Evolutionary conservation across 2,113 vertebrate species (phyloP).

Genomic region (Plestiodon gilberti): DNA sequence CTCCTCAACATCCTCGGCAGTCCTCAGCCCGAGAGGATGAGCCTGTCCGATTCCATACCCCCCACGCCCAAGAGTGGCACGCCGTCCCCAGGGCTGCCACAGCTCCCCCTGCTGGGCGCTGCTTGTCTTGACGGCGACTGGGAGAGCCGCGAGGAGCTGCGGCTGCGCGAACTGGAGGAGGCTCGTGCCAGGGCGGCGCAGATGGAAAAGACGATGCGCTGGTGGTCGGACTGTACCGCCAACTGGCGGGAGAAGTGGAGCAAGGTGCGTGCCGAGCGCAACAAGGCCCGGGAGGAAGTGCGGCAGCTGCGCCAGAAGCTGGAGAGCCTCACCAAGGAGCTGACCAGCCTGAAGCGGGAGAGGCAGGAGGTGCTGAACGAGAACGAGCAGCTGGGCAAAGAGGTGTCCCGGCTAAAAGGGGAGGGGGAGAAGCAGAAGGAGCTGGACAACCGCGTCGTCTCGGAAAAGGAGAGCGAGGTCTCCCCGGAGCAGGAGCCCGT

Average conservation of each 20-base stretch:
- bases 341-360: slow-evolving; percentile 86
- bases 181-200: slow-evolving; percentile 91
- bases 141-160: slow-evolving; percentile 95
- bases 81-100: slow-evolving; percentile 85
- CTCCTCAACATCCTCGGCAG: slow-evolving; percentile 85
- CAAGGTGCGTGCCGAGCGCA: slow-evolving; percentile 94
- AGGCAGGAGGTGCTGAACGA: slow-evolving; percentile 86
- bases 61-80: slow-evolving; percentile 88
- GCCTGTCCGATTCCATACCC: slow-evolving; percentile 82
- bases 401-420: slow-evolving; percentile 68
- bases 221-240: slow-evolving; percentile 98
- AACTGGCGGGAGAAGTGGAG: slow-evolving; percentile 99
- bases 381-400: slow-evolving; percentile 79
- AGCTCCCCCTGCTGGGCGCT: slow-evolving; percentile 75
- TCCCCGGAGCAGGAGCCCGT: slow-evolving; percentile 88
- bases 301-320: slow-evolving; percentile 91
- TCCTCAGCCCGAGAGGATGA: slow-evolving; percentile 82
- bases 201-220: slow-evolving; percentile 99
- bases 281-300: slow-evolving; percentile 92
- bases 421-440: slow-evolving; percentile 45
- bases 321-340: slow-evolving; percentile 92
- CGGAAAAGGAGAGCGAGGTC: slow-evolving; percentile 58
- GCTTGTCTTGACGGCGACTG: slow-evolving; percentile 85
- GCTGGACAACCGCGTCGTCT: slow-evolving; percentile 48
- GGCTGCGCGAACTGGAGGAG: slow-evolving; percentile 93